Evolutionary conservation across 2,888 invertebrate genomes (phyloP), one percentile per base, ranked within the genome.

Genomic region (Nomada fabriciana): DNA sequence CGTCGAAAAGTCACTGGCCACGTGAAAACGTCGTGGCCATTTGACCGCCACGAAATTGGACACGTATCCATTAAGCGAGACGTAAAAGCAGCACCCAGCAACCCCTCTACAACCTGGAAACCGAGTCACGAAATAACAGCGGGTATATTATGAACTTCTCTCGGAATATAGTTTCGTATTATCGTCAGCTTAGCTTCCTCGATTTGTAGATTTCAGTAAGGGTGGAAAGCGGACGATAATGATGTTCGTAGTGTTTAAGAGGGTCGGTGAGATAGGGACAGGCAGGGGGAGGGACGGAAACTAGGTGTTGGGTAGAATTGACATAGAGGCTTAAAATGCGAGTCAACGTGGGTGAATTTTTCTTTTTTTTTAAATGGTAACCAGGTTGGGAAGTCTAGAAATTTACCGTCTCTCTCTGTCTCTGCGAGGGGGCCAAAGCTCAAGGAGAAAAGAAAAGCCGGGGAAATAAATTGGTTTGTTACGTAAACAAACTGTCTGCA

Each of bases 401-500:
- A 87, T 87, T 87, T 85, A 87, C 87, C 87, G 78, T 83, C 70
- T 36, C 36, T 36, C 36, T 7, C 77, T 71, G n/a, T 53, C n/a
- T 61, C 70, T 29, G 71, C 73, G 78, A 76, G 69, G 23, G 1
- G 9, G 3, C n/a, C 36, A 36, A 11, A 18, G 18, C 23, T 15
- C 2, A 47, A 47, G 42, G 13, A 71, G 42, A 50, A 65, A 70
- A 71, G 71, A 65, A 42, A 67, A 64, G 25, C 29, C 68, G 55
- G n/a, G 20, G 84, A 82, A 79, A 85, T 83, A 85, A 85, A 85
- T 85, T 86, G 86, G 83, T 86, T 85, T 86, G 86, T 86, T 85
- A 83, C 83, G 72, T 73, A 86, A 86, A 85, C 83, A 85, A 86
- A 85, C 82, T 75, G 77, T 73, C 76, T 61, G 77, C 71, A 55